Conservation (phyloP, 2,888 invertebrate genomes). For the Cheilosia scutellata region DNA sequence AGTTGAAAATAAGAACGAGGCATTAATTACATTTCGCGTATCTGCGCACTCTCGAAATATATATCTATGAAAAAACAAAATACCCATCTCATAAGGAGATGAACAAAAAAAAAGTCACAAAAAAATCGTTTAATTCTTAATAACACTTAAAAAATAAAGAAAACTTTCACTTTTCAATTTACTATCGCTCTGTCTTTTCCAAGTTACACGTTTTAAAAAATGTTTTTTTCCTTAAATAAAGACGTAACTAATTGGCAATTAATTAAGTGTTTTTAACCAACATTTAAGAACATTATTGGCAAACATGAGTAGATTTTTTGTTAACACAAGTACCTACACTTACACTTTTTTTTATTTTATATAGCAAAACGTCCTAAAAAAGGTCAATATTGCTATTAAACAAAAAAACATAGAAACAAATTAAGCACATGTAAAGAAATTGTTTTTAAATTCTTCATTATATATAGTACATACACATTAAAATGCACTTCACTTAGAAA, state of each 20-base stretch:
- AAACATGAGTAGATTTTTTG: conserved; percentile 40
- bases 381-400: not conserved
- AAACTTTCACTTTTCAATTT: conserved; percentile 21
- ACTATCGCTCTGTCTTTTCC: conserved; percentile 54
- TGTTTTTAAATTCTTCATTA: conserved; percentile 9
- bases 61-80: not conserved
- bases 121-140: conserved; percentile 19
- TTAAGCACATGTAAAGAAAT: not conserved
- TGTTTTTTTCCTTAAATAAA: conserved; percentile 37
- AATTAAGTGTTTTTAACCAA: conserved; percentile 69
- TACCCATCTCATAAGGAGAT: conserved; percentile 17
- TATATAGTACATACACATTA: not conserved
- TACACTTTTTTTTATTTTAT: not conserved
- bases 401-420: not conserved
- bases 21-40: conserved; percentile 62
- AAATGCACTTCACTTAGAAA: conserved; percentile 10
- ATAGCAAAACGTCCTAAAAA: not conserved
- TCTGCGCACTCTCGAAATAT: conserved; percentile 78
- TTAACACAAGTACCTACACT: conserved; percentile 17
- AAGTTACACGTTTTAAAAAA: conserved; percentile 47
- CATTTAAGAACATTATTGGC: conserved; percentile 58
- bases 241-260: conserved; percentile 75
- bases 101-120: conserved; percentile 8
- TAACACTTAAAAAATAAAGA: conserved; percentile 11
- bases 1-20: conserved; percentile 61